Evolutionary conservation across 2,888 invertebrate species (phyloP).

Genomic region (Acanthosoma haemorrhoidale): DNA sequence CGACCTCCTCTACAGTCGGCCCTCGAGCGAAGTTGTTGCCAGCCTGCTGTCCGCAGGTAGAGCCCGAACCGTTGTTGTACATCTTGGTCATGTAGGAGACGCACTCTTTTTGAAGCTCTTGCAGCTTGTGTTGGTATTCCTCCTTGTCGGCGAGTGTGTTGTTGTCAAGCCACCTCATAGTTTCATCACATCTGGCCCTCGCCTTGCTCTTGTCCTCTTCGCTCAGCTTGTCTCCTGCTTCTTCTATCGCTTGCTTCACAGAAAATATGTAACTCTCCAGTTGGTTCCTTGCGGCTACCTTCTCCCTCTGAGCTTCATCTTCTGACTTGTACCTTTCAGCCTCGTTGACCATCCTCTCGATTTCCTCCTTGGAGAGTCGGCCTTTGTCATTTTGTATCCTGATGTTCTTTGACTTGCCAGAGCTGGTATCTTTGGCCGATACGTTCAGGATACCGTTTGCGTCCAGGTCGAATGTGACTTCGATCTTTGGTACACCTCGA

Average conservation of each 20-base stretch:
- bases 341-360: slow-evolving; percentile 48
- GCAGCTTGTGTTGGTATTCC: slow-evolving; percentile 47
- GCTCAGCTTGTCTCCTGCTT: slow-evolving; percentile 45
- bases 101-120: slow-evolving; percentile 47
- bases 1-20: slow-evolving; percentile 51
- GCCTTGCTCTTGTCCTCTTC: slow-evolving; percentile 46
- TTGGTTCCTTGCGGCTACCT: slow-evolving; percentile 48
- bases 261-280: slow-evolving; percentile 47
- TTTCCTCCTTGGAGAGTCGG: slow-evolving; percentile 49
- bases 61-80: slow-evolving; percentile 37
- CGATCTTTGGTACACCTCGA: slow-evolving; percentile 68
- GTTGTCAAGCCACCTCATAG: slow-evolving; percentile 49
- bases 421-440: slow-evolving; percentile 47
- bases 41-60: slow-evolving; percentile 34
- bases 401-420: slow-evolving; percentile 48
- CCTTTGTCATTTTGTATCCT: slow-evolving; percentile 51
- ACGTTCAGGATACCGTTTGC: slow-evolving; percentile 48
- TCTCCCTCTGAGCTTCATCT: slow-evolving; percentile 45
- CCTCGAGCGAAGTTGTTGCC: slow-evolving; percentile 46
- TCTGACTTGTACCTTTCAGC: slow-evolving; percentile 46
- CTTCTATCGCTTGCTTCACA: slow-evolving; percentile 46
- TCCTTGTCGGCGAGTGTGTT: slow-evolving; percentile 50
- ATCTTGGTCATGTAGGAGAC: slow-evolving; percentile 47
- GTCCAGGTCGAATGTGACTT: slow-evolving; percentile 71
- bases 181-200: slow-evolving; percentile 44